These are phyloP conservation scores for Ditylenchus dipsaci DNA, from an alignment of 1,140 invertebrate species.

Conservation along the genomic window DNA sequence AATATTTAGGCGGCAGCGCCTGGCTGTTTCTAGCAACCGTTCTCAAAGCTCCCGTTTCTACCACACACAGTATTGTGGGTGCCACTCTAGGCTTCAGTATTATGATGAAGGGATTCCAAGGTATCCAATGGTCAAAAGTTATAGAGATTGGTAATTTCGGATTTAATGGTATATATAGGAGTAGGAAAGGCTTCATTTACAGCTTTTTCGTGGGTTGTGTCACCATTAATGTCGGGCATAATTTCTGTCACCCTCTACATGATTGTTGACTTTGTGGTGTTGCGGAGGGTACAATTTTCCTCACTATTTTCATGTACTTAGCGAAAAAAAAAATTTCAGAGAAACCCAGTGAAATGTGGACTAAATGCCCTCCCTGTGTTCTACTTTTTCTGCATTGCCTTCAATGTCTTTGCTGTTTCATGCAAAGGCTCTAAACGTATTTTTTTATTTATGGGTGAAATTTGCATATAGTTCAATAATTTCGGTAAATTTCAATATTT, in stretches of 20 bases:
- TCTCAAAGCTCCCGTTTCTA: constrained; percentile 82
- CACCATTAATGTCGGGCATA: constrained; percentile 34
- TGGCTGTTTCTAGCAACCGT: constrained; percentile 90
- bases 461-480: too few species aligned
- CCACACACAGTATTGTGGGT: constrained; percentile 85
- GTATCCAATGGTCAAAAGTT: constrained; percentile 76
- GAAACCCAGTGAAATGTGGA: constrained; percentile 75
- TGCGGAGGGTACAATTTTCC: constrained; percentile 64
- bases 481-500: too few species aligned
- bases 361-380: constrained; percentile 80
- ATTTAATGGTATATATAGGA: constrained; percentile 50
- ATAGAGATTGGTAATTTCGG: constrained; percentile 67
- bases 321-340: constrained; percentile 16
- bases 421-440: constrained; percentile 82
- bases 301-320: neutral
- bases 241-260: constrained; percentile 38
- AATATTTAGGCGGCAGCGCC: constrained; percentile 66
- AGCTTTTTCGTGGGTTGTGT: constrained; percentile 35
- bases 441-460: neutral
- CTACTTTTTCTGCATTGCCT: constrained; percentile 81
- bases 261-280: constrained; percentile 35
- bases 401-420: constrained; percentile 85
- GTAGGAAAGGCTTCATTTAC: neutral
- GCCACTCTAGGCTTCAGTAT: constrained; percentile 90
- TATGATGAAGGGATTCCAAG: constrained; percentile 76